These are phyloP conservation scores for Hippocampus guttulatus DNA, from an alignment of 2,113 vertebrate species.

Conservation along the genomic window DNA sequence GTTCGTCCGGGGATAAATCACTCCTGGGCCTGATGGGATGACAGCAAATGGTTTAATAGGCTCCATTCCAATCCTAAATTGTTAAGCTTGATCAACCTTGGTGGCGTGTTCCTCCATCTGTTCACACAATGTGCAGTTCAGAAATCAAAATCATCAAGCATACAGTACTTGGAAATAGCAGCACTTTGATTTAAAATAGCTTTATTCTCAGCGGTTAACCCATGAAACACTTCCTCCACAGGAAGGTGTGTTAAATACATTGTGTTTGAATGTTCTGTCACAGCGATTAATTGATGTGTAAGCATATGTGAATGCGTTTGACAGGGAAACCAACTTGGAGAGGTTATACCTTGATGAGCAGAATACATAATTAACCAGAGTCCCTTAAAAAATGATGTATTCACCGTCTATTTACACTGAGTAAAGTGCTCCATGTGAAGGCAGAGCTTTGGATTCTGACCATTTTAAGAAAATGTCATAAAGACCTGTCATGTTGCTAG, in stretches of 20 bases:
- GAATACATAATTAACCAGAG: neutral
- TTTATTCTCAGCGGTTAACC: neutral
- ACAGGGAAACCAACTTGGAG: neutral
- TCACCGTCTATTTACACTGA: too few relatives aligned
- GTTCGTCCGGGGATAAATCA: constrained; percentile 29
- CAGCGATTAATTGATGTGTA: neutral
- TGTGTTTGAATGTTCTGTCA: neutral
- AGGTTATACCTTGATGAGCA: neutral
- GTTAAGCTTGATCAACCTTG: constrained; percentile 32
- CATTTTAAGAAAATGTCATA: too few relatives aligned
- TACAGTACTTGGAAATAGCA: neutral
- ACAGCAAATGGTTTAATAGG: constrained; percentile 21
- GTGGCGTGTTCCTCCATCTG: constrained; percentile 38
- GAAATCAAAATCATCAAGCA: constrained; percentile 8
- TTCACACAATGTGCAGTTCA: constrained; percentile 22
- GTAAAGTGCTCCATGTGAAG: too few relatives aligned
- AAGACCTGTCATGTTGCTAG: too few relatives aligned
- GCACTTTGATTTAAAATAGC: neutral
- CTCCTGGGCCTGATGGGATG: constrained; percentile 29
- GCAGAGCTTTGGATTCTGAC: too few relatives aligned
- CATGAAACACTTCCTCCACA: neutral
- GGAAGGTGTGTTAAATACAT: neutral
- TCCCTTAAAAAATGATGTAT: too few relatives aligned
- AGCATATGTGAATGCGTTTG: too few relatives aligned
- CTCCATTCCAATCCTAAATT: constrained; percentile 26